A percentile compares a stretch with the other conserved stretches of the same genome.
Evolutionary conservation across 1,140 invertebrate species (phyloP).

Genomic region (Laupala kohalensis): DNA sequence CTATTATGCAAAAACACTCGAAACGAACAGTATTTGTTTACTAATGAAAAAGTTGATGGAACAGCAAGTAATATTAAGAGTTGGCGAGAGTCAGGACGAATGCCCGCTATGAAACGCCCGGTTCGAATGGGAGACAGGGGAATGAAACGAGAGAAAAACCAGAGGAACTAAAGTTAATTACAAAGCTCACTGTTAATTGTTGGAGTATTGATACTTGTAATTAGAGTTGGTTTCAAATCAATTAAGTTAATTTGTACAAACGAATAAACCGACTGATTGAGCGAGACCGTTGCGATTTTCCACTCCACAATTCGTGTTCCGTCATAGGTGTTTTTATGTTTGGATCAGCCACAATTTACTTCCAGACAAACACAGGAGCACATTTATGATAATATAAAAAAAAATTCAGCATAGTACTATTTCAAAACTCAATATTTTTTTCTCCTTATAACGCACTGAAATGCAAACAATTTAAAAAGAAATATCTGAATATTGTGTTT

Average conservation of each 20-base stretch:
- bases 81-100: neutral
- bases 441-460: too few relatives aligned
- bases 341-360: too few relatives aligned
- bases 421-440: too few relatives aligned
- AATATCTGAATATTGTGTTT: too few relatives aligned
- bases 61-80: neutral
- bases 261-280: neutral
- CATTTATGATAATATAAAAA: too few relatives aligned
- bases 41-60: neutral
- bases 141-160: neutral
- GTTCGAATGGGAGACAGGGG: neutral
- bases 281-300: neutral
- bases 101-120: neutral
- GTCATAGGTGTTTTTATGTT: too few relatives aligned
- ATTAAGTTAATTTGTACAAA: neutral
- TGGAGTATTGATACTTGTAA: neutral
- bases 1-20: neutral
- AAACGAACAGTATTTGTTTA: neutral
- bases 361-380: too few relatives aligned
- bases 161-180: neutral
- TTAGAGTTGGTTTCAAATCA: neutral
- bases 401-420: too few relatives aligned
- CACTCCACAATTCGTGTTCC: too few relatives aligned
- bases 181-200: neutral
- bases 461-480: too few relatives aligned